Percentiles rank a stretch among this genome's conserved stretches.
Conservation (phyloP, 2,888 invertebrate species). For the Exocentrus adspersus region DNA sequence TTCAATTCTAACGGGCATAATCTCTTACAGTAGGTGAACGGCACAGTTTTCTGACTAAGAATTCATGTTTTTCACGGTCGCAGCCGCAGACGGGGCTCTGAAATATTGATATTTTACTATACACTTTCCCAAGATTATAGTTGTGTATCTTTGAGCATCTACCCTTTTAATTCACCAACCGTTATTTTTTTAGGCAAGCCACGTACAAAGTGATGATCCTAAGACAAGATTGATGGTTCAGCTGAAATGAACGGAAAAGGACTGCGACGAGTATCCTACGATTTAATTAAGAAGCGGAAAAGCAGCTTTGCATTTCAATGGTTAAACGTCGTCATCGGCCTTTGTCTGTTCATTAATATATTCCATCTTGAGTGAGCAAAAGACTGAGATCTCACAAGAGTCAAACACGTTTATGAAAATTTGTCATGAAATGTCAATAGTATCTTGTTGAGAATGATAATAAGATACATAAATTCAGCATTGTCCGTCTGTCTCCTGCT, state of each 20-base stretch:
- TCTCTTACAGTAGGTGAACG: no score
- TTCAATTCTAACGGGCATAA: no score
- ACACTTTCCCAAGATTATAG: no score
- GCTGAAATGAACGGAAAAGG: conserved; percentile 15
- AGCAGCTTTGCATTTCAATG: conserved; percentile 54
- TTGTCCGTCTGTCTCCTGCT: conserved; percentile 14
- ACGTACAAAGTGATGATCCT: neutral
- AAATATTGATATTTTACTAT: no score
- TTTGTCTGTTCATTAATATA: conserved; percentile 21
- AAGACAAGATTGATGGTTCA: conserved; percentile 13
- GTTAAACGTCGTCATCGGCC: conserved; percentile 27
- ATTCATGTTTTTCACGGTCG: no score
- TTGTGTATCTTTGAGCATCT: no score
- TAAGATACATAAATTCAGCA: conserved; percentile 20
- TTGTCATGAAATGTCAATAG: conserved; percentile 27
- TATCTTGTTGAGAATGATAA: conserved; percentile 24
- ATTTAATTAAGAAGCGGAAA: conserved; percentile 55
- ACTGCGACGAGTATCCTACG: conserved; percentile 31
- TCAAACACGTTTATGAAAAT: conserved; percentile 28
- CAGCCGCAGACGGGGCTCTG: no score
- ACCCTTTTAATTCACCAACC: neutral
- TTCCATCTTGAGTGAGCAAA: conserved; percentile 13
- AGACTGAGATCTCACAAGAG: conserved; percentile 13
- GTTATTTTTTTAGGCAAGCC: neutral
- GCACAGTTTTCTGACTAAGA: no score